phyloP scores from a whole-genome alignment of 2,113 vertebrate species.

The Brachyhypopomus occidentalis region DNA sequence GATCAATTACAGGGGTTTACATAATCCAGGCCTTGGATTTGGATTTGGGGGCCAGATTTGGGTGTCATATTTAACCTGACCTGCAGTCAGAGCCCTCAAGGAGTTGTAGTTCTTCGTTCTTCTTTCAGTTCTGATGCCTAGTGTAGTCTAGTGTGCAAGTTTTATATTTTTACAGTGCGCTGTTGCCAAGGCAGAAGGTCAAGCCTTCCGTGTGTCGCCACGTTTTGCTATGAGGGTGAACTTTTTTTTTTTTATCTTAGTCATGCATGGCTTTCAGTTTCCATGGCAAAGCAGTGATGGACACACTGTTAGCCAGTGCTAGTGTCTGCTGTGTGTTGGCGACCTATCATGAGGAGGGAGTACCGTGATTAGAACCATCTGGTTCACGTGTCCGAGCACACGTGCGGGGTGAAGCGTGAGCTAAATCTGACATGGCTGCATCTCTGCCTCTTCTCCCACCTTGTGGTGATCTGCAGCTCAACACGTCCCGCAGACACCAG shows the following conservation, averaged over 20 bases:
- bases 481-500: not conserved
- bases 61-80: no score
- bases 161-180: no score
- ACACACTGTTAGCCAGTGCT: not conserved
- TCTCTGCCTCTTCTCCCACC: not conserved
- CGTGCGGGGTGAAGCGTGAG: not conserved
- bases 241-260: not conserved
- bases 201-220: no score
- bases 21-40: no score
- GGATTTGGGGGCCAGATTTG: no score
- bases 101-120: no score
- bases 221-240: no score
- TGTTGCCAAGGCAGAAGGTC: no score
- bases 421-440: not conserved
- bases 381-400: slow-evolving; percentile 10
- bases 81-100: no score
- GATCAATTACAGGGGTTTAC: no score
- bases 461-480: not conserved
- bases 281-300: not conserved
- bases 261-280: not conserved
- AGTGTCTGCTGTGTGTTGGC: not conserved
- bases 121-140: no score
- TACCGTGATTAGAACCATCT: slow-evolving; percentile 5
- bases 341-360: not conserved
- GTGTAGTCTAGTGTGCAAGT: no score